Percentiles rank a stretch among this genome's conserved stretches.
These are phyloP conservation scores for Dermochelys coriacea DNA, from an alignment of 2,797 vertebrate genomes.

Conservation along the genomic window DNA sequence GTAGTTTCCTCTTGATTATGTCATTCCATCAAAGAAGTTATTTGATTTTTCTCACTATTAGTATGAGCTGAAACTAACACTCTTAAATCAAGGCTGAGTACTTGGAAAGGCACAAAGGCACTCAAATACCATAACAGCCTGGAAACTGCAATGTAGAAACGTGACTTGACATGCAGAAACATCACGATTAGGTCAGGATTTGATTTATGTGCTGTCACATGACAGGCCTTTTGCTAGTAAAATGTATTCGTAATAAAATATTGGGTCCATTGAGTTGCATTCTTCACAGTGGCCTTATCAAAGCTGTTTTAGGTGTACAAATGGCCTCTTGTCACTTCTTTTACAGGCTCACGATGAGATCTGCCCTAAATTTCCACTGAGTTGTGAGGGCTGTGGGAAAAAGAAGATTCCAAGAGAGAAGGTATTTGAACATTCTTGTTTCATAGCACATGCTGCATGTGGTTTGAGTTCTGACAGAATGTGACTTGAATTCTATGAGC, in stretches of 20 bases:
- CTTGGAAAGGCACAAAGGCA: fast-evolving
- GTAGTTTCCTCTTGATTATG: neutral
- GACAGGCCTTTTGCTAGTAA: fast-evolving
- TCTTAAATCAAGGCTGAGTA: neutral
- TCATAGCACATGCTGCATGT: fast-evolving
- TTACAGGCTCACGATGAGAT: constrained; percentile 92
- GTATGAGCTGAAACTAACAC: neutral
- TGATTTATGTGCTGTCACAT: neutral
- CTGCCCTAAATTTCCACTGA: constrained; percentile 92
- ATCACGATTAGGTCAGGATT: fast-evolving
- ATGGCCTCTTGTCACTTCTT: neutral
- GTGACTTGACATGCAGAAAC: neutral
- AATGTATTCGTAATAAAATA: neutral
- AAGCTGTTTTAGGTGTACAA: neutral
- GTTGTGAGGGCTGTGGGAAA: constrained; percentile 94
- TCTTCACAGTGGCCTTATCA: fast-evolving
- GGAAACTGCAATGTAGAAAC: neutral
- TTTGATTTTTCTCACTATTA: neutral
- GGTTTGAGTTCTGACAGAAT: neutral
- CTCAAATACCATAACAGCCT: neutral
- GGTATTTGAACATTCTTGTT: constrained; percentile 71
- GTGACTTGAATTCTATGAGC: fast-evolving
- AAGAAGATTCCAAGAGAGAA: constrained; percentile 94
- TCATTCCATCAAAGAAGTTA: neutral
- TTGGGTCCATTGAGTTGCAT: fast-evolving